Evolutionary conservation across 2,113 vertebrate genomes (phyloP), one percentile per base, ranked within the genome.

Genomic region (Clinocottus analis): DNA sequence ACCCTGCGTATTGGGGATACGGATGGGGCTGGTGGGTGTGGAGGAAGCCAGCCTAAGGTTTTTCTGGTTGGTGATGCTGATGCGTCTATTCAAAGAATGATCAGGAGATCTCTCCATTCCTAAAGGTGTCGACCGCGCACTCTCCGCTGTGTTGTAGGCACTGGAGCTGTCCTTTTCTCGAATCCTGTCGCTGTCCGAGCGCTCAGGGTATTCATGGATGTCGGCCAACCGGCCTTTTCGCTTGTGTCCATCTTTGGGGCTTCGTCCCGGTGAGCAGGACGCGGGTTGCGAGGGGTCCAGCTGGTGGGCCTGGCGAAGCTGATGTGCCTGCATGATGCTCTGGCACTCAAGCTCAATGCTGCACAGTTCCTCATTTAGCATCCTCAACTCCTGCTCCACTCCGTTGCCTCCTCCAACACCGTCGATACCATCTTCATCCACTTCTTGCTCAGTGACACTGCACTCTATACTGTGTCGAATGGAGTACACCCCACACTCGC

Each of bases 311-410:
- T 96, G 96, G 79, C 95, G 96, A 53, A 97, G 95, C 71, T 90
- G 94, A 81, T 98, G 97, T 12, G 97, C 96, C 83, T 97, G 96
- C 97, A 99, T 99, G 90, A 99, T 98, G 77, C 94, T 99, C 92
- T 98, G 97, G 90, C 98, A 99, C 82, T 99, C 97, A 0, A 96
- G 95, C 88, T 99, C 97, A 79, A 98, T 98, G 81, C 91, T 99
- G 45, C 96, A 94, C n/a, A 99, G 93, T 72, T 99, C 98, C 77
- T 99, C 97, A 3, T 99, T 99, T 16, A 99, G 94, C 90, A 99
- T 89, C 85, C 96, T 96, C 17, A 99, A 94, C 92, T 99, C 98
- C 9, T 96, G 96, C 64, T 97, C 96, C 51, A 99, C 94, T 7
- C 96, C 92, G 51, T 62, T 87, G 1, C 23, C 86, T 49, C 43